Evolutionary conservation across 2,797 vertebrate species (phyloP), one percentile per base, ranked within the genome.

Genomic region (Rhodeus uyekii): DNA sequence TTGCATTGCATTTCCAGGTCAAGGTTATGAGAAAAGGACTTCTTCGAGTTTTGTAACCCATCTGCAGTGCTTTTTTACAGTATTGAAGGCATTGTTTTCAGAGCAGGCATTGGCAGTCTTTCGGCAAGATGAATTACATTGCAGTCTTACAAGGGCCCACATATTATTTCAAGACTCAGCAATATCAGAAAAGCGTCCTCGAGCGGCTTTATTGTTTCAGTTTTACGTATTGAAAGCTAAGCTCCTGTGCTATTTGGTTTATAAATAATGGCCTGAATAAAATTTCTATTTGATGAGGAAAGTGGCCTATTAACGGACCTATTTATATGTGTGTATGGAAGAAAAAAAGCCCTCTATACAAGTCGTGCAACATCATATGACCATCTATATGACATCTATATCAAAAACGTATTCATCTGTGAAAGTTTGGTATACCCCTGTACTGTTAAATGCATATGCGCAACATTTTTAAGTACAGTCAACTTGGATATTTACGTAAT

Each of bases 111-210:
- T 88, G 87, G 87, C 85, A 88, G 86, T 48, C 74, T 81, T 83
- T 78, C 75, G 81, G 81, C 87, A 86, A 87, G 88, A 90, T 82
- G 88, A 81, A 88, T 87, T 87, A 89, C 87, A 84, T 87, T 19
- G 72, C 90, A 89, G 90, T 93, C 86, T 89, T 88, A n/a, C n/a
- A n/a, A 38, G 50, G 81, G 65, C 89, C 81, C 84, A 64, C 72
- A 68, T 89, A 81, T 86, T 69, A 83, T 84, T 78, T 80, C 78
- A 81, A 75, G 83, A 36, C 22, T 76, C 39, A 73, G 61, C 89
- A 87, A 87, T 81, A 83, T 88, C 76, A 85, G 87, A 87, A 76
- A 81, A 63, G 48, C 24, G 64, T 79, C 44, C 71, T 86, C 38
- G 64, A 77, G 72, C 22, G 74, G 24, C 38, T 78, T 73, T 36